Conservation (phyloP, 2,888 invertebrate genomes). For the Electrophaes corylata region DNA sequence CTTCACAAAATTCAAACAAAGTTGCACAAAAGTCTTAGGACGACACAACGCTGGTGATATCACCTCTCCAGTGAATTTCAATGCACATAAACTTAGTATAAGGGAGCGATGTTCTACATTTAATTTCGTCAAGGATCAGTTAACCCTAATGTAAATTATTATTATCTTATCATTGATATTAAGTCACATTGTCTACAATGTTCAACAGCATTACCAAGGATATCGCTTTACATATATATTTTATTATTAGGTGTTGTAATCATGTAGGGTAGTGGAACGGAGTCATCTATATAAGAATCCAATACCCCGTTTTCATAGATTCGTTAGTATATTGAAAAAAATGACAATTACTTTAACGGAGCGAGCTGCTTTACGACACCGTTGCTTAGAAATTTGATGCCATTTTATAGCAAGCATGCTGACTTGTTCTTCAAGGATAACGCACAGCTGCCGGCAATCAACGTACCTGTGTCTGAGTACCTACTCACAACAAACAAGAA, state of each 20-base stretch:
- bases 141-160: slow-evolving; percentile 57
- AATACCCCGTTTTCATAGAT: slow-evolving; percentile 58
- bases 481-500: slow-evolving; percentile 35
- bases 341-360: slow-evolving; percentile 58
- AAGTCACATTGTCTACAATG: slow-evolving; percentile 59
- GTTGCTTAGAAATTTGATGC: slow-evolving; percentile 43
- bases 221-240: slow-evolving; percentile 70
- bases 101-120: slow-evolving; percentile 32
- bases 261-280: slow-evolving; percentile 49
- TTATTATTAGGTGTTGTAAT: slow-evolving; percentile 58
- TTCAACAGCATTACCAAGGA: slow-evolving; percentile 74
- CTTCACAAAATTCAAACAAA: slow-evolving; percentile 33
- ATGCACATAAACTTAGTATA: slow-evolving; percentile 35
- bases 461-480: slow-evolving; percentile 12
- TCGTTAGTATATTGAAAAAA: slow-evolving; percentile 57
- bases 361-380: slow-evolving; percentile 53
- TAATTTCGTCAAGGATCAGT: slow-evolving; percentile 43
- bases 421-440: slow-evolving; percentile 7
- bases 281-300: slow-evolving; percentile 59
- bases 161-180: slow-evolving; percentile 50
- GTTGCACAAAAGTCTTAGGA: slow-evolving; percentile 34
- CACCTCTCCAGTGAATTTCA: slow-evolving; percentile 25
- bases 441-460: slow-evolving; percentile 10
- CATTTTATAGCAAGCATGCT: slow-evolving; percentile 7
- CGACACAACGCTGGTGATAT: slow-evolving; percentile 25